Conservation (phyloP, 1,140 invertebrate species). For the Atta colombica region DNA sequence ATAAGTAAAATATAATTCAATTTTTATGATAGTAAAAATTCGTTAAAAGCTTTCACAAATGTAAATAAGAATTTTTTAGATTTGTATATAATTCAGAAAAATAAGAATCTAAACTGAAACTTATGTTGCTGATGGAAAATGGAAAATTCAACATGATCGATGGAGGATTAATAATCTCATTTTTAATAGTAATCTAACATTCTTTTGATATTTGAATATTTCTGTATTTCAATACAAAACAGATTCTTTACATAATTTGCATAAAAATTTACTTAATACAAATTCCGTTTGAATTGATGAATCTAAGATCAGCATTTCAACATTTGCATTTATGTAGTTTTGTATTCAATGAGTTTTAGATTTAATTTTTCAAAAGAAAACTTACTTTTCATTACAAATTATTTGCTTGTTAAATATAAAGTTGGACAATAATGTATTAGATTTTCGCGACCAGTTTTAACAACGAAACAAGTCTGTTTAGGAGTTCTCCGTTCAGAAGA, state of each 20-base stretch:
- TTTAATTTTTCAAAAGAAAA: neutral
- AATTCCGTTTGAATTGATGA: neutral
- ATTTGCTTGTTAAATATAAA: neutral
- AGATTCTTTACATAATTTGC: neutral
- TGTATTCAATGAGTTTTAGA: neutral
- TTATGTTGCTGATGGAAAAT: too few species aligned
- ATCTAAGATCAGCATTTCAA: neutral
- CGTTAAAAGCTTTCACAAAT: too few species aligned
- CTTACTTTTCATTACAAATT: neutral
- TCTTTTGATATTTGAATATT: constrained; percentile 9
- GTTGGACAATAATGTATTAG: neutral
- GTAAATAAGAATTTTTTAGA: too few species aligned
- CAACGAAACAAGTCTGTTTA: neutral
- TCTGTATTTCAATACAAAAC: constrained; percentile 3
- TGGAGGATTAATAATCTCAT: neutral
- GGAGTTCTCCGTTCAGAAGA: neutral
- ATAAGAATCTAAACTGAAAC: too few species aligned
- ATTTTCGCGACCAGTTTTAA: neutral
- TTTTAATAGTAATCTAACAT: constrained; percentile 1
- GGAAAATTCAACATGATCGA: too few species aligned
- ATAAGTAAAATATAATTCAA: too few species aligned
- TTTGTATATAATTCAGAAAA: too few species aligned
- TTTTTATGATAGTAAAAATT: too few species aligned
- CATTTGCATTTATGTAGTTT: neutral
- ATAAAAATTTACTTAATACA: neutral